Percentiles rank a stretch among this genome's conserved stretches.
Conservation (phyloP, 2,888 invertebrate species). For the Cloeon dipterum region DNA sequence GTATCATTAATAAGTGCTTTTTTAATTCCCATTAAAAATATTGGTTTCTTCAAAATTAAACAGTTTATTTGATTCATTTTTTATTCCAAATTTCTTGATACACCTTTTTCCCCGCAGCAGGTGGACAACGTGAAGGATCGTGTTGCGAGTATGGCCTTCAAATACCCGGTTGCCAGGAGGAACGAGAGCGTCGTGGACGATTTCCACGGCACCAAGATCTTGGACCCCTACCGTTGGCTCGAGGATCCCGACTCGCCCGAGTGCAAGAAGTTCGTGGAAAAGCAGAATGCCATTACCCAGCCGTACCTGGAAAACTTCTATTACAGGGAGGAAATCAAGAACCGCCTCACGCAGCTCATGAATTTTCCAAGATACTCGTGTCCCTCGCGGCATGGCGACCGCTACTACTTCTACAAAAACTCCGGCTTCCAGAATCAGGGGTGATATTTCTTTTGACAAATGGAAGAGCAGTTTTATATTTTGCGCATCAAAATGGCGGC, state of each 20-base stretch:
- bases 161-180: not conserved
- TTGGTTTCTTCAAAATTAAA: too few species aligned
- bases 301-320: constrained; percentile 63
- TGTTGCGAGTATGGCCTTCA: constrained; percentile 1
- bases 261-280: constrained; percentile 72
- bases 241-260: constrained; percentile 88
- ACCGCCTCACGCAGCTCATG: constrained; percentile 73
- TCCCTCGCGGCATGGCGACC: constrained; percentile 56
- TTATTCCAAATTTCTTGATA: too few species aligned
- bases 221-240: constrained; percentile 87
- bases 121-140: too few species aligned
- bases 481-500: too few species aligned
- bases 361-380: constrained; percentile 90
- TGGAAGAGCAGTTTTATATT: too few species aligned
- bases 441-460: constrained; percentile 20
- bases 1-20: too few species aligned
- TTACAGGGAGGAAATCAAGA: constrained; percentile 44
- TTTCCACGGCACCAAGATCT: constrained; percentile 21
- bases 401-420: constrained; percentile 83
- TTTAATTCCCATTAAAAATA: too few species aligned
- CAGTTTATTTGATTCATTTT: too few species aligned
- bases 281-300: constrained; percentile 68
- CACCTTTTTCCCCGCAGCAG: too few species aligned
- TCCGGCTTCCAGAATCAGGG: constrained; percentile 92
- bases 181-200: not conserved